Base-by-base conservation (phyloP, 2,888 invertebrate species). In the Sinhomidia bicolor region DNA sequence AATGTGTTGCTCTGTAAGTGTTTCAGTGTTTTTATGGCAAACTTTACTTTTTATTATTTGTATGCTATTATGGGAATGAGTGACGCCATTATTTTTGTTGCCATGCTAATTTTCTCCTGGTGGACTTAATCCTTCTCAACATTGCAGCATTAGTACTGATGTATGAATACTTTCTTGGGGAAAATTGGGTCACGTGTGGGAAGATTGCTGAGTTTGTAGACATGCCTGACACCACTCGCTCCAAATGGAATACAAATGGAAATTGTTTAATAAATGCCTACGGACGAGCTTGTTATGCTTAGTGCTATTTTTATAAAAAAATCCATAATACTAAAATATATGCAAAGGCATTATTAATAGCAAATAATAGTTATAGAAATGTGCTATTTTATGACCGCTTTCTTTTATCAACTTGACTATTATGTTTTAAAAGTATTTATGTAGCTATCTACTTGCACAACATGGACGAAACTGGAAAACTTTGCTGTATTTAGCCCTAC, bases 101-200 rank as follows among this genome's bases (percentile, higher is more conserved):
- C 41, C n/a, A 44, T 12, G 12, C 65, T 32, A 20, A 44, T 68
- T 41, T 41, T 68, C 41, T 71, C 20, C 44, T 71, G 44, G 3
- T 23, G 44, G 36, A 44, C 20, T 71, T 71, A 71, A 71, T 71
- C 71, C 23, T 71, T 44, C 23, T 36, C 4, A 36, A 68, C 36
- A 7, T 36, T 5, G 36, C 7, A 5, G 36, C 7, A 36, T 36
- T 7, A 5, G 36, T 7, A 36, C 36, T 5, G 36, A 36, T 36
- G 36, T 36, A 7, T 65, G 14, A 65, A 26, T 60, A 3, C 26
- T n/a, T n/a, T n/a, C n/a, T 10, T n/a, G 36, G 36, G n/a, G 68
- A 17, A 68, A 71, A 71, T 17, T 71, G 23, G 36, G 71, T 71
- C 71, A 71, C 10, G 44, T 71, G 71, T 41, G 71, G 44, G 41